phyloP scores from a whole-genome alignment of 2,888 invertebrate species.

The Drosophila gaucha region DNA sequence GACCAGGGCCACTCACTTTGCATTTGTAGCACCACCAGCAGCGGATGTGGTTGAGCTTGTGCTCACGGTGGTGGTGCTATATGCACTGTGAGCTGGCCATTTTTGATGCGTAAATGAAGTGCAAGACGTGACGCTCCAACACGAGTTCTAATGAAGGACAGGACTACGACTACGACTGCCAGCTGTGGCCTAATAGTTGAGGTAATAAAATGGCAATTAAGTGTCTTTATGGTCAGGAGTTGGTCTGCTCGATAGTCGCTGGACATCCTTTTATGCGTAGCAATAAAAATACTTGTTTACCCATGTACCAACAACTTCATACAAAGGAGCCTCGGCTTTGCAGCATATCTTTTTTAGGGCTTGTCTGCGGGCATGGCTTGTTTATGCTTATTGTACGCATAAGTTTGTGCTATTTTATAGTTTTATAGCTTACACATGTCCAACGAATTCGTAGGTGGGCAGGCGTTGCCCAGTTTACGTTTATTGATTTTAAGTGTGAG shows the following conservation, averaged over 20 bases:
- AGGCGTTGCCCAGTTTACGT: slow-evolving; percentile 67
- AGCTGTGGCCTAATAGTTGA: slow-evolving; percentile 65
- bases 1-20: slow-evolving; percentile 67
- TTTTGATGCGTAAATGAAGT: slow-evolving; percentile 65
- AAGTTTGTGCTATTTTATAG: slow-evolving; percentile 76
- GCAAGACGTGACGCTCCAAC: slow-evolving; percentile 17
- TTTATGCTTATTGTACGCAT: slow-evolving; percentile 72
- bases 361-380: slow-evolving; percentile 36
- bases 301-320: slow-evolving; percentile 76
- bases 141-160: slow-evolving; percentile 62
- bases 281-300: slow-evolving; percentile 80
- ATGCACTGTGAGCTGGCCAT: slow-evolving; percentile 33
- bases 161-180: slow-evolving; percentile 17
- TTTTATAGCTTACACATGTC: slow-evolving; percentile 67
- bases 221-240: slow-evolving; percentile 63
- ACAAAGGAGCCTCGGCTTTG: slow-evolving; percentile 23
- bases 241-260: slow-evolving; percentile 52
- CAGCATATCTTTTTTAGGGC: slow-evolving; percentile 46
- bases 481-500: slow-evolving; percentile 79
- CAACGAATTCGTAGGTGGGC: slow-evolving; percentile 55
- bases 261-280: slow-evolving; percentile 72
- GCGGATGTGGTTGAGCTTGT: slow-evolving; percentile 15
- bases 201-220: slow-evolving; percentile 80
- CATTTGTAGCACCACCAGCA: slow-evolving; percentile 48
- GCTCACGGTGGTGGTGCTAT: slow-evolving; percentile 48